A percentile compares a stretch with the other conserved stretches of the same genome.
Evolutionary conservation across 2,113 vertebrate genomes (phyloP).

Genomic region (Martes martes): DNA sequence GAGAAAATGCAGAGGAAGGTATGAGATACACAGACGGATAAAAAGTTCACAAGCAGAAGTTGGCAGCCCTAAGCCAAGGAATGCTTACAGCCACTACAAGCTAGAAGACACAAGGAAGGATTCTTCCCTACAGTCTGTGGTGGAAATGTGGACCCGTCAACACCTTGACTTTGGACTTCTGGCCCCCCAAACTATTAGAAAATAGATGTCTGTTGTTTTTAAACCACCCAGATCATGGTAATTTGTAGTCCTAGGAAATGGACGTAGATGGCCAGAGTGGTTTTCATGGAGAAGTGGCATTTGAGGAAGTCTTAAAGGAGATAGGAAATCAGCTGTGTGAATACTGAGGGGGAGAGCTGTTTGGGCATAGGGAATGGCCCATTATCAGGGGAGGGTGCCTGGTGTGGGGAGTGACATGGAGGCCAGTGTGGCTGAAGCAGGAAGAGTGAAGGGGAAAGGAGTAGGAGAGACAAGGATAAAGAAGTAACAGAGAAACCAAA

Average conservation of each 20-base stretch:
- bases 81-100: background rate
- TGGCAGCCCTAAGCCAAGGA: background rate
- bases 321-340: background rate
- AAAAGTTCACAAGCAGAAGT: background rate
- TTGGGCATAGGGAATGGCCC: background rate
- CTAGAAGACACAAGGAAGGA: background rate
- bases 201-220: background rate
- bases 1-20: background rate
- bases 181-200: background rate
- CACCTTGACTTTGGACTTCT: background rate
- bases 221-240: background rate
- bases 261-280: background rate
- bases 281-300: too few species aligned
- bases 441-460: background rate
- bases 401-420: background rate
- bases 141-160: background rate
- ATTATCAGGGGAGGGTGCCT: background rate
- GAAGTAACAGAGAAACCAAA: background rate
- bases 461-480: background rate
- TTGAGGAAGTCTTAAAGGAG: background rate
- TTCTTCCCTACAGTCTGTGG: background rate
- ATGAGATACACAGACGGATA: background rate
- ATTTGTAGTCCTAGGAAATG: background rate
- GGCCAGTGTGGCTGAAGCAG: background rate
- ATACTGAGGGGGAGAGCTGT: background rate